Conservation (phyloP, 2,888 invertebrate genomes). For the Agrilus mali region DNA sequence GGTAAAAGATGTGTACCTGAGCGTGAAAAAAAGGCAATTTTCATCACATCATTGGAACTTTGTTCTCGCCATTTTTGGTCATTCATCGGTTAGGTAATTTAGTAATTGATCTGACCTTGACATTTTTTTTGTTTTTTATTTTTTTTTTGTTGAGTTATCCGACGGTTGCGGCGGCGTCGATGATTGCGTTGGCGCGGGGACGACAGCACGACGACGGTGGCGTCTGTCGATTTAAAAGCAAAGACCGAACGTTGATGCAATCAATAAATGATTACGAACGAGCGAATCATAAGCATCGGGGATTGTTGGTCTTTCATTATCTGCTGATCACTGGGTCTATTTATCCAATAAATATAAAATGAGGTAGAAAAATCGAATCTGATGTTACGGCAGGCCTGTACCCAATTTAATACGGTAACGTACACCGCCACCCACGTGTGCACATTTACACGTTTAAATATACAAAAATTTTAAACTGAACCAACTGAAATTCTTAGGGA, state of each 20-base stretch:
- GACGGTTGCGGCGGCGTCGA: constrained; percentile 7
- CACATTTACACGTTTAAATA: too few relatives aligned
- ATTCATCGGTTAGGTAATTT: constrained; percentile 29
- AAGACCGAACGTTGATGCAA: constrained; percentile 2
- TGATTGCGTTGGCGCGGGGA: constrained; percentile 16
- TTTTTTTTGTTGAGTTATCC: too few relatives aligned
- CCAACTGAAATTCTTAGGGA: too few relatives aligned
- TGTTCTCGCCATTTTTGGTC: background rate
- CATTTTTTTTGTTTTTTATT: constrained; percentile 25
- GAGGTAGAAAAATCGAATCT: background rate
- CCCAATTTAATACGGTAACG: too few relatives aligned
- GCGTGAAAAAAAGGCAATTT: constrained; percentile 9
- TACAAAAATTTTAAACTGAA: too few relatives aligned
- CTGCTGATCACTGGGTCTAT: too few relatives aligned
- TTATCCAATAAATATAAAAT: background rate
- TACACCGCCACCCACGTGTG: too few relatives aligned
- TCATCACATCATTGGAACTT: too few relatives aligned
- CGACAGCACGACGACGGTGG: constrained; percentile 9
- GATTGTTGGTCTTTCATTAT: too few relatives aligned
- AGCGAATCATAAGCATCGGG: too few relatives aligned
- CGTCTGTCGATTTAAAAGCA: background rate
- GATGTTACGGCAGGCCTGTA: background rate
- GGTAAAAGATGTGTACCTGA: background rate
- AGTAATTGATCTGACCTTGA: constrained; percentile 34
- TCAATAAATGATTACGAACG: too few relatives aligned